Conservation (phyloP, 2,113 vertebrate genomes). For the Anas platyrhynchos region DNA sequence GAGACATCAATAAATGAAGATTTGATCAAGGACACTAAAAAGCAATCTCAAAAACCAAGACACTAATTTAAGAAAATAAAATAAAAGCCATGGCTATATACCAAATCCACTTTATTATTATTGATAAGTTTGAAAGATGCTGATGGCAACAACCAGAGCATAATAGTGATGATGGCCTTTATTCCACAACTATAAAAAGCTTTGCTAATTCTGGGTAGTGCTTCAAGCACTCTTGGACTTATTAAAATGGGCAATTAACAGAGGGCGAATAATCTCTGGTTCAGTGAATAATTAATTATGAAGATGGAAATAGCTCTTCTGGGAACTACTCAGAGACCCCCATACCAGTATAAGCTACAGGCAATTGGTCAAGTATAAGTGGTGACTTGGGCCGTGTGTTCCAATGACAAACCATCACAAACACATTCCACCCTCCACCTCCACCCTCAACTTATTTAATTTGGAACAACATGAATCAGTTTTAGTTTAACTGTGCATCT, state of each 20-base stretch:
- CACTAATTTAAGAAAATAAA: slow-evolving; percentile 22
- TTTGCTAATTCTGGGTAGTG: background rate
- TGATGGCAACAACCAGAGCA: background rate
- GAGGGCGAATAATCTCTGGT: background rate
- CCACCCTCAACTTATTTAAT: background rate
- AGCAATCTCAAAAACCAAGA: background rate
- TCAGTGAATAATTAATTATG: background rate
- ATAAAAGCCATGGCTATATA: background rate
- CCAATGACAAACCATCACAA: background rate
- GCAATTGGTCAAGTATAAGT: background rate
- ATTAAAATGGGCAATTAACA: background rate
- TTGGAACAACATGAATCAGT: background rate
- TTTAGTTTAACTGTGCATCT: background rate
- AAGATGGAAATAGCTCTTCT: background rate
- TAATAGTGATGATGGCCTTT: background rate
- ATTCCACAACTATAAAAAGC: slow-evolving; percentile 26
- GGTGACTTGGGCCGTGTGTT: accelerated
- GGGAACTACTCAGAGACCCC: background rate
- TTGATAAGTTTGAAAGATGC: background rate
- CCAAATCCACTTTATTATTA: background rate
- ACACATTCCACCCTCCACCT: background rate
- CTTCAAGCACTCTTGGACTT: background rate
- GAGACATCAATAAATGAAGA: background rate
- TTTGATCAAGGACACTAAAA: slow-evolving; percentile 13
- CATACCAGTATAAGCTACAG: background rate